Base-by-base conservation (phyloP, 2,888 invertebrate genomes). In the Zaprionus bogoriensis region DNA sequence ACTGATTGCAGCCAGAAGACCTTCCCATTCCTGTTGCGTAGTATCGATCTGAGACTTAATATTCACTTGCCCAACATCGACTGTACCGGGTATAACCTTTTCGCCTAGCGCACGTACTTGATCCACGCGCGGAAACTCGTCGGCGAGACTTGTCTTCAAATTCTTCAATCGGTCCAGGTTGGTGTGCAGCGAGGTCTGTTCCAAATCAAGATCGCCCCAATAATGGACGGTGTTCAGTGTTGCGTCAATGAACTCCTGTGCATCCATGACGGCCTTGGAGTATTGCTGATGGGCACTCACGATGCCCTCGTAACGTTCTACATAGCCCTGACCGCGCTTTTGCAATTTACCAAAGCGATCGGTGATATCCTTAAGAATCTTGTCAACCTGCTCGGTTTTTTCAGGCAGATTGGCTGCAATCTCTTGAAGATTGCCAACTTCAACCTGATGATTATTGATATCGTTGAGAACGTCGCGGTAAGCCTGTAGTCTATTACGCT, bases 21-120 rank as follows among this genome's bases (percentile, higher is more conserved):
- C 94, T 89, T 97, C 96, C 97, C 97, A 97, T 91, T 97, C 97
- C 88, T 97, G 96, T 84, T 97, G 96, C 0, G 97, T 96, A 7
- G 94, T 94, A 87, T 97, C 97, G 38, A 97, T 95, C 91, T 97
- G 97, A 9, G 95, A 94, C 65, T 96, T 93, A n/a, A 98, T 95
- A 77, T 96, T 95, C 0, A 94, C 93, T 91, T 97, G 96, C 0
- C 97, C 97, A 41, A 93, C 93, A 84, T 95, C 96, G 28, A 96
- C 92, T 0, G 97, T 97, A 20, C 96, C 96, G 2, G 97, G 96
- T 36, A 97, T 93, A 0, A 98, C 98, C 89, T 96, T 96, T 89
- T 97, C 96, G 0, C 97, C 97, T n/a, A 98, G 90, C 5, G 92
- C 92, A 53, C 96, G 93, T 52, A 98, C 96, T 88, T 94, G 94